phyloP scores from a whole-genome alignment of 2,888 invertebrate species.

The Limnephilus lunatus region DNA sequence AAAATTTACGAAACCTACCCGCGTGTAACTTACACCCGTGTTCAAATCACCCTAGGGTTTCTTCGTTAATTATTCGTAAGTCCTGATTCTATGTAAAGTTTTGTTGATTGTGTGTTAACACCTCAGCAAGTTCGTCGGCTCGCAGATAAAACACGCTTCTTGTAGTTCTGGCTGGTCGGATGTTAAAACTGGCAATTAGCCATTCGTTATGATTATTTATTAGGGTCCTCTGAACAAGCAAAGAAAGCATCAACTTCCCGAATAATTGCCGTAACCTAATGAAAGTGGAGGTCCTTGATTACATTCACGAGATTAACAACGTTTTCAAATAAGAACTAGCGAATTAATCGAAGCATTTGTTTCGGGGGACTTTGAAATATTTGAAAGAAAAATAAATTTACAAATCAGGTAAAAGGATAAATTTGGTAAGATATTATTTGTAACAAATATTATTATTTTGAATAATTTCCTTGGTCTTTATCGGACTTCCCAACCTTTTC shows the following conservation, averaged over 20 bases:
- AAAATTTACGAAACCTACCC: not conserved
- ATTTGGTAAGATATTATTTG: not conserved
- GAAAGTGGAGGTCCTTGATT: not conserved
- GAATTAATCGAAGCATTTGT: not conserved
- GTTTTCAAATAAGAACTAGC: not conserved
- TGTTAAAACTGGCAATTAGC: not conserved
- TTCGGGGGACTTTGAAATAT: not conserved
- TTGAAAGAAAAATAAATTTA: too few relatives aligned
- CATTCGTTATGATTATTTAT: constrained; percentile 19
- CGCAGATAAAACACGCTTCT: not conserved
- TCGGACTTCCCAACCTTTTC: not conserved
- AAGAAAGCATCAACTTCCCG: not conserved
- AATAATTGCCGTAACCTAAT: not conserved
- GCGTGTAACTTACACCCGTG: not conserved
- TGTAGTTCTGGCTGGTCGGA: not conserved
- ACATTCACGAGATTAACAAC: not conserved
- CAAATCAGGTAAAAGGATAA: not conserved
- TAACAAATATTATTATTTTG: not conserved
- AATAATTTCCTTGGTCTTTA: too few relatives aligned
- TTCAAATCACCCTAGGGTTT: not conserved
- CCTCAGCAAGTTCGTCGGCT: not conserved
- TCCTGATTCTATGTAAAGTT: not conserved
- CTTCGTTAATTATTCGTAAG: not conserved
- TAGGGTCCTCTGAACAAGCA: not conserved
- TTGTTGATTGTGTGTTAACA: not conserved